Conservation (phyloP, 2,888 invertebrate species). For the Hypercompe scribonia region DNA sequence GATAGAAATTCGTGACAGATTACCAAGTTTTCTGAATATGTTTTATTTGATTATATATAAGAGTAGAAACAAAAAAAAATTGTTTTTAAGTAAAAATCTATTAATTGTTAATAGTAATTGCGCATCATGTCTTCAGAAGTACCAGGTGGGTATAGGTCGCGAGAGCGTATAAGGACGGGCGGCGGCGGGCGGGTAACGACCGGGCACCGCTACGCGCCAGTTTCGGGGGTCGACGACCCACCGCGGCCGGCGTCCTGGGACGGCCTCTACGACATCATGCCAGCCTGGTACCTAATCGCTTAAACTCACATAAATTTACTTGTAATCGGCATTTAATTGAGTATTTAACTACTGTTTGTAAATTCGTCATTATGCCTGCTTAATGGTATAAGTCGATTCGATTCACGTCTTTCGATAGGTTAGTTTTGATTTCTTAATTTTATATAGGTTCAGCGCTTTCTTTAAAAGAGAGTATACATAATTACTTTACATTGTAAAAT, state of each 20-base stretch:
- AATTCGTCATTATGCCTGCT: background rate
- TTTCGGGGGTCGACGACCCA: constrained; percentile 82
- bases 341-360: constrained; percentile 4
- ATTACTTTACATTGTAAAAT: no score
- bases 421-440: background rate
- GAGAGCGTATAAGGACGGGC: constrained; percentile 73
- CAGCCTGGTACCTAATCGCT: constrained; percentile 65
- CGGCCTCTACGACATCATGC: constrained; percentile 68
- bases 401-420: background rate
- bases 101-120: constrained; percentile 40
- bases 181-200: constrained; percentile 80
- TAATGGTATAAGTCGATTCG: background rate
- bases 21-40: no score
- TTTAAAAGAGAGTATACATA: no score
- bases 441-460: background rate
- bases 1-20: no score
- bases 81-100: background rate
- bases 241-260: constrained; percentile 75
- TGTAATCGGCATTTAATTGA: constrained; percentile 34
- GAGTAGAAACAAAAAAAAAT: no score
- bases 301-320: constrained; percentile 27
- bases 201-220: constrained; percentile 83
- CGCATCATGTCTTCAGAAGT: constrained; percentile 57
- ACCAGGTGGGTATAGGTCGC: constrained; percentile 83
- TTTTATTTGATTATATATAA: no score